Base-by-base conservation (phyloP, 35 echinoderm and acorn worm genomes). In the Lytechinus pictus region DNA sequence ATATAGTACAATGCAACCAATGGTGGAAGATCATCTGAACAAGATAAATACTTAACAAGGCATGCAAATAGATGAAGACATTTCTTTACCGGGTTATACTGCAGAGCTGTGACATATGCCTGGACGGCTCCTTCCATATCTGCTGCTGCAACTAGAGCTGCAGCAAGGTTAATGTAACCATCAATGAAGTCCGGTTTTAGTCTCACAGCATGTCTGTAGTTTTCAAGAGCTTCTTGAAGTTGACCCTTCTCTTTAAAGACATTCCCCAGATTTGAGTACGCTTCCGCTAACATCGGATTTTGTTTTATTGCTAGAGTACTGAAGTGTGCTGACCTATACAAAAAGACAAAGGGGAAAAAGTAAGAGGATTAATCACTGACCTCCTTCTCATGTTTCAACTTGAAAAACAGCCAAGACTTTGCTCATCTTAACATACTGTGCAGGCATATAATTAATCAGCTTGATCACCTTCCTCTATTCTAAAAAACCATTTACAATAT, bases 91-190 rank as follows among this genome's bases (percentile, higher is more conserved):
- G 98, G 98, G 71, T 99, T 99, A 92, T 99, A 99, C 93, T 99
- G 97, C 71, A 99, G 86, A 28, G 98, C 98, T 44, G 97, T 97
- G 27, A 97, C 95, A 87, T 99, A 99, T 71, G 98, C 98, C 72
- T 96, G 96, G n/a, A 99, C 98, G 57, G 98, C 98, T 24, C 98
- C 98, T 89, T 99, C 98, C 98, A 99, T 99, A 86, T 99, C 98
- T 19, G 96, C 98, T 61, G 97, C 98, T n/a, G 97, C 96, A 52
- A 99, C 98, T 54, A 99, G 96, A n/a, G 98, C 98, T 33, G 98
- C 98, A n/a, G 98, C 98, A 61, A 98, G 92, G 94, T 99, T 99
- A 94, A 99, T 99, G 97, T 99, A 99, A 19, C 98, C 98, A 88
- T 99, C 98, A 5, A 99, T 99, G 97, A 99, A 99, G 61, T 99